Evolutionary conservation across 2,797 vertebrate species (phyloP), one percentile per base, ranked within the genome.

Genomic region (Odontamblyopus rebecca): DNA sequence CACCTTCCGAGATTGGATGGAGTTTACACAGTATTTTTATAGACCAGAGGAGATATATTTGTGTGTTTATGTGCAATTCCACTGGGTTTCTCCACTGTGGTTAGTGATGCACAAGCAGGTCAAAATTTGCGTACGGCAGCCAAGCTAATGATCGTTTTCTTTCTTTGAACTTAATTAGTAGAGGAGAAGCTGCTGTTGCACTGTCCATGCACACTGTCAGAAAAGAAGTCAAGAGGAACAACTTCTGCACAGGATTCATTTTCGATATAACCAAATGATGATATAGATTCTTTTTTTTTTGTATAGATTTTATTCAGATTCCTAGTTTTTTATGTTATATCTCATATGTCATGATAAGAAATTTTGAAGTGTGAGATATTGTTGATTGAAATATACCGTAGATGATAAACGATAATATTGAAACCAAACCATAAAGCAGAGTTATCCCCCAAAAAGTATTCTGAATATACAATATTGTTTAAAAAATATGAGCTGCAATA

Each of bases 141-240:
- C 70, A 29, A 27, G 66, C 78, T 85, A 73, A 81, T 29, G 16
- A 81, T 79, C 62, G 9, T 78, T 74, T 77, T 69, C 67, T 71
- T 48, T 27, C 75, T 86, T 86, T 88, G 82, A 85, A 82, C 75
- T 80, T 77, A 78, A 83, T 79, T 69, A 79, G 61, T 23, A 41
- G 69, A 70, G n/a, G 72, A 78, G 59, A 16, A 27, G 15, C 26
- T 60, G 51, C 15, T 77, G 71, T 74, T 72, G 76, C 57, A 53
- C 63, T 64, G 59, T 65, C 19, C 13, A 1, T 53, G 4, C 27
- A 48, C 4, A 11, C 3, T 65, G 74, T 70, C 38, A 78, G 76
- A 74, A 54, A 29, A 27, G 7, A 51, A 51, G 51, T 15, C 38
- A 65, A 23, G 5, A 65, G 38, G 16, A 13, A 38, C 35, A 38